phyloP scores from a whole-genome alignment of 2,797 vertebrate genomes.

The Fringilla coelebs region DNA sequence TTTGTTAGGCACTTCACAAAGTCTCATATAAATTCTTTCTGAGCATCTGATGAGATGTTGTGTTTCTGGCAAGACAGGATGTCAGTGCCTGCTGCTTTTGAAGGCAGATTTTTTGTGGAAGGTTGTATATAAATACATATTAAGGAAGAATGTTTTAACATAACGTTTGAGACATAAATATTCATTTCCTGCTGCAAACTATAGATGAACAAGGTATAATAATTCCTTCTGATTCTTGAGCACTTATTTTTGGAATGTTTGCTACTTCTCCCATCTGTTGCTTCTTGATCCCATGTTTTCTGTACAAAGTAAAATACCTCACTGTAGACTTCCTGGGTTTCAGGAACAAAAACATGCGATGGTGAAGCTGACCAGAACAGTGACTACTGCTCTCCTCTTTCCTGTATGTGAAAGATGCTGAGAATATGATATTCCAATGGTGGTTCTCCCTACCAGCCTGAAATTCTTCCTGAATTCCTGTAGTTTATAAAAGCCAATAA shows the following conservation, averaged over 20 bases:
- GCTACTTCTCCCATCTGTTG: not conserved
- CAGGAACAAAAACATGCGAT: not conserved
- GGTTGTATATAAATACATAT: constrained; percentile 64
- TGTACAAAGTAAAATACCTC: not conserved
- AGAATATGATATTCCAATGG: not conserved
- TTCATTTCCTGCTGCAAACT: constrained; percentile 57
- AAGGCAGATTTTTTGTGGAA: constrained; percentile 59
- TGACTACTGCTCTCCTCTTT: not conserved
- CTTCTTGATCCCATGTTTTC: not conserved
- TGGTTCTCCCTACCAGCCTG: not conserved
- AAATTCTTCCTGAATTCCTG: not conserved
- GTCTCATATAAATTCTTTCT: constrained; percentile 47
- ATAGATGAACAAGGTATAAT: constrained; percentile 47
- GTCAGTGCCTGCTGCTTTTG: constrained; percentile 61
- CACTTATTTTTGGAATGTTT: constrained; percentile 20
- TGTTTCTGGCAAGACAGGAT: constrained; percentile 47
- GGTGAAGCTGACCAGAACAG: not conserved
- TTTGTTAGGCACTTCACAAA: constrained; percentile 64
- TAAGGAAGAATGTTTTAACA: constrained; percentile 66
- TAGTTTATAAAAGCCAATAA: not conserved
- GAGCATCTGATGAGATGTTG: constrained; percentile 55
- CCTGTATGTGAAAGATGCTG: not conserved
- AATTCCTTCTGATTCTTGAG: constrained; percentile 33
- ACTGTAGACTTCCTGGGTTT: not conserved
- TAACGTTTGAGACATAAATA: constrained; percentile 64